Evolutionary conservation across 2,113 vertebrate genomes (phyloP).

Genomic region (Chlamydotis undulata): DNA sequence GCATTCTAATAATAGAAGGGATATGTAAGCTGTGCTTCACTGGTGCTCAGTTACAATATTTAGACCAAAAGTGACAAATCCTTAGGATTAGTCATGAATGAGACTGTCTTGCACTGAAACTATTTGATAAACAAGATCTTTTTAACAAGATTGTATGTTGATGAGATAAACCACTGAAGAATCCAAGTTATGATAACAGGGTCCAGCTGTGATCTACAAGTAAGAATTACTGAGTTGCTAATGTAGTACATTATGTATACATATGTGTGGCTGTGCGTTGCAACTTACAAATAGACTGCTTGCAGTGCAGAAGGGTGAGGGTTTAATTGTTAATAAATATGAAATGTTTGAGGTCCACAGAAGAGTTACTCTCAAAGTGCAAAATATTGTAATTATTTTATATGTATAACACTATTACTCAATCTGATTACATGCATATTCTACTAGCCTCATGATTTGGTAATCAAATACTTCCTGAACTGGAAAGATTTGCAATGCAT

Average conservation of each 20-base stretch:
- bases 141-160: not conserved
- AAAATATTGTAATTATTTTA: conserved; percentile 14
- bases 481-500: conserved; percentile 9
- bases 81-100: not conserved
- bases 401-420: not conserved
- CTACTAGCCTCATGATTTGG: not conserved
- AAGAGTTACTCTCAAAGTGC: not conserved
- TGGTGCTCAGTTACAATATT: not conserved
- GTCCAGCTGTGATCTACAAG: not conserved
- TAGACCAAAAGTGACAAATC: not conserved
- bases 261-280: not conserved
- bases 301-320: not conserved
- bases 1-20: not conserved
- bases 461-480: conserved; percentile 46
- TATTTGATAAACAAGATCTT: not conserved
- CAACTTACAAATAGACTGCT: not conserved
- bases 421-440: conserved; percentile 29
- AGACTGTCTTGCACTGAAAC: not conserved
- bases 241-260: not conserved
- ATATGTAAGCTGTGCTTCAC: not conserved
- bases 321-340: not conserved
- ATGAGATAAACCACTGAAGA: not conserved
- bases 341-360: not conserved
- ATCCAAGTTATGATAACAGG: not conserved
- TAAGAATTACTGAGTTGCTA: not conserved